Conservation (phyloP, 2,888 invertebrate species). For the Cheilosia scutellata region DNA sequence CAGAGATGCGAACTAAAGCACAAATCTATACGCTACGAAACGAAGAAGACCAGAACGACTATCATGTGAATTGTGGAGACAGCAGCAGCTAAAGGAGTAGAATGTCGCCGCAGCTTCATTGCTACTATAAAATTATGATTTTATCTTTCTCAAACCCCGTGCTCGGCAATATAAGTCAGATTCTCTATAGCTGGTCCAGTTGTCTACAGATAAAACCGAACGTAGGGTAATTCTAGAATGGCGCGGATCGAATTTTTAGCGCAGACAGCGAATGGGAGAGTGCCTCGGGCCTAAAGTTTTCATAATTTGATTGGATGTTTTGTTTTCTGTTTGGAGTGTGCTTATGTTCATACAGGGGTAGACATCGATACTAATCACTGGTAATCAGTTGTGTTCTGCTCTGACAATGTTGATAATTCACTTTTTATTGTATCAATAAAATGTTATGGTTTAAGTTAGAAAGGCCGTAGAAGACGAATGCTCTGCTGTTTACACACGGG, state of each 20-base stretch:
- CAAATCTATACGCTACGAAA: conserved; percentile 21
- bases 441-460: conserved; percentile 45
- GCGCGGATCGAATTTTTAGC: conserved; percentile 28
- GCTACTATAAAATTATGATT: conserved; percentile 72
- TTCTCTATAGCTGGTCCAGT: conserved; percentile 50
- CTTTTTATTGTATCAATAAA: conserved; percentile 61
- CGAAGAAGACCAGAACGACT: conserved; percentile 21
- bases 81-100: conserved; percentile 30
- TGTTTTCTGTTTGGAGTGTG: conserved; percentile 27
- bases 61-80: conserved; percentile 15
- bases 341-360: conserved; percentile 18
- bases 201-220: conserved; percentile 31
- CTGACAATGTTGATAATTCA: conserved; percentile 63
- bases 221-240: conserved; percentile 59
- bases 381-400: conserved; percentile 45
- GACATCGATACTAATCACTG: conserved; percentile 60
- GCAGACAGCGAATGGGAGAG: background rate
- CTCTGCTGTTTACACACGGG: conserved; percentile 1
- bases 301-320: conserved; percentile 53
- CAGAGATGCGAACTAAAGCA: conserved; percentile 45
- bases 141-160: conserved; percentile 47
- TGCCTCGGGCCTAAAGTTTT: conserved; percentile 13
- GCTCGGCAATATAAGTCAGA: conserved; percentile 60
- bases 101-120: conserved; percentile 64
- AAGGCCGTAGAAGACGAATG: conserved; percentile 45